phyloP scores from a whole-genome alignment of 2,888 invertebrate genomes.

The Prenolepis imparis region DNA sequence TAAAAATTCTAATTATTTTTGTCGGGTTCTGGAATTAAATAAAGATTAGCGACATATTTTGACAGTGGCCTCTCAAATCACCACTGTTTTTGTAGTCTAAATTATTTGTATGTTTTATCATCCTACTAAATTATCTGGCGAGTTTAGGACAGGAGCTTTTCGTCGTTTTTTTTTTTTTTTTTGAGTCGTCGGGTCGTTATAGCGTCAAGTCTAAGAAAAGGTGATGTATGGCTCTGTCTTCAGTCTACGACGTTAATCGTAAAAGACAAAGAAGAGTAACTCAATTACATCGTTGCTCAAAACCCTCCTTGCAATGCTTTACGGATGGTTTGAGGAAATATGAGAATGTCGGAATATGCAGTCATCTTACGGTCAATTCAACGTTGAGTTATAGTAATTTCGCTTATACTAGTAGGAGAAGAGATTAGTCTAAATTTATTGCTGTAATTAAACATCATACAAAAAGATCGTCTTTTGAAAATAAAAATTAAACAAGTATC shows the following conservation, averaged over 20 bases:
- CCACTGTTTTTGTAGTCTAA: background rate
- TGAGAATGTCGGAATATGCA: constrained; percentile 31
- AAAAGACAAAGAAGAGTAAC: constrained; percentile 22
- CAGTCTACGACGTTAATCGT: constrained; percentile 17
- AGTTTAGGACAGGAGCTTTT: background rate
- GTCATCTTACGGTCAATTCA: constrained; percentile 20
- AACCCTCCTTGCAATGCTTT: constrained; percentile 40
- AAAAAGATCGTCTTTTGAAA: background rate
- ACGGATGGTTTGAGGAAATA: constrained; percentile 41
- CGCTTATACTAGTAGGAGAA: constrained; percentile 3
- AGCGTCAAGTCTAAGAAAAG: constrained; percentile 25
- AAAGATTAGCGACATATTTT: constrained; percentile 14
- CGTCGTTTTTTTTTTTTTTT: constrained; percentile 35
- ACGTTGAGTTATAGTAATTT: constrained; percentile 43
- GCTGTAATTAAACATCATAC: background rate
- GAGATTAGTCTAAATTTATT: constrained; percentile 28
- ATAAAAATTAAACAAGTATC: background rate
- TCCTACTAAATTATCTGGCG: background rate
- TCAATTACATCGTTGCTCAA: constrained; percentile 43
- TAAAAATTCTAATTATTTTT: background rate
- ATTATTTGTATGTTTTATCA: constrained; percentile 14
- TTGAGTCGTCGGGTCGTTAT: background rate
- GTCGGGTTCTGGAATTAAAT: background rate
- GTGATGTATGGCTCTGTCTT: constrained; percentile 27
- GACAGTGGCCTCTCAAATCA: background rate